Base-by-base conservation (phyloP, 2,888 invertebrate species). In the Taenaris catops region DNA sequence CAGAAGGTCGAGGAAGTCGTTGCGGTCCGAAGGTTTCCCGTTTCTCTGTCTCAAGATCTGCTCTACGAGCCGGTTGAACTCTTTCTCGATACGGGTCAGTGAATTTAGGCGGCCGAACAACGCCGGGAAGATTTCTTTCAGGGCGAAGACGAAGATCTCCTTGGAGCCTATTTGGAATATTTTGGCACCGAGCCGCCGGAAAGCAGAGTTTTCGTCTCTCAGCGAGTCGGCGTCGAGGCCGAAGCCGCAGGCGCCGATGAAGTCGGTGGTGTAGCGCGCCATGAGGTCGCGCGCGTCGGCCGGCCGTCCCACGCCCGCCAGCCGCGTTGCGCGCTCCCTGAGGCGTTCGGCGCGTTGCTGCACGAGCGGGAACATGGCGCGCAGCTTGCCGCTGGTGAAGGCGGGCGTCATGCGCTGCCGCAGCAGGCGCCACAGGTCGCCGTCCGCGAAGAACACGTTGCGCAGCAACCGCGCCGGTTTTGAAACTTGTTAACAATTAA, bases 1-100 rank as follows among this genome's bases (percentile, higher is more conserved):
- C 52, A 68, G 53, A 14, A 63, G 35, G 37, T 68, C 67, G 40
- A 68, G 62, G 19, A 69, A 65, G 26, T 67, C 67, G 23, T 62
- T 64, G 8, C 62, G 54, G 0, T 49, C 48, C 3, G 56, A 51
- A 1, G 57, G 57, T 18, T 48, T 49, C 1, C 55, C 52, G 25
- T 60, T 48, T 28, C 66, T 53, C 25, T 58, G 44, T n/a, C 44
- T 31, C 19, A 61, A 41, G 7, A 63, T 53, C n/a, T 48, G 44
- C 5, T 29, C 44, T 0, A 63, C 51, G 3, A 65, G 45, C 0
- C 47, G 43, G 1, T 53, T 17, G 4, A 51, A 58, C 11, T 55
- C 53, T 1, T 43, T 25, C 26, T 52, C 50, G 3, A 65, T 20
- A 3, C 41, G 25, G n/a, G n/a, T n/a, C n/a, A n/a, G n/a, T n/a